Percentiles rank a stretch among this genome's conserved stretches.
Conservation (phyloP, 37 sponge, comb jelly and placozoan species). For the Amphimedon queenslandica region DNA sequence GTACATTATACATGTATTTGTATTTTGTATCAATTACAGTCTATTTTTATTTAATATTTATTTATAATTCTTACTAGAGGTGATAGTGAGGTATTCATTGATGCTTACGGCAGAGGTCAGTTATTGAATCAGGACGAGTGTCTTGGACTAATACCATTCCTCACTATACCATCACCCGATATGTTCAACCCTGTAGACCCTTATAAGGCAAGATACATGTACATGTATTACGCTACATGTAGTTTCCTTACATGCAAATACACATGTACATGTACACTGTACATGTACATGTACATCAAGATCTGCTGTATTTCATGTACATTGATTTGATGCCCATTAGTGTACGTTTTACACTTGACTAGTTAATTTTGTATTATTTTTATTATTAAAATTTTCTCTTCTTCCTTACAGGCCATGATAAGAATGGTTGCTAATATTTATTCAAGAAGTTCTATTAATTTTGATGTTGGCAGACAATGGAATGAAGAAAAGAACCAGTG, state of each 20-base stretch:
- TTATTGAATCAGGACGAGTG: neutral
- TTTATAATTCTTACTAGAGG: constrained; percentile 4
- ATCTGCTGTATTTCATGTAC: no score
- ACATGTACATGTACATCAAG: no score
- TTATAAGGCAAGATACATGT: neutral
- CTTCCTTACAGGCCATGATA: constrained; percentile 4
- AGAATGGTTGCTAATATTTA: constrained; percentile 19
- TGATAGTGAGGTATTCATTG: constrained; percentile 16
- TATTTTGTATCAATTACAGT: no score
- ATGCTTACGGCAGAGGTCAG: constrained; percentile 21
- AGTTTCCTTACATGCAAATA: no score
- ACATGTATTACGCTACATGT: neutral
- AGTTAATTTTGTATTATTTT: no score
- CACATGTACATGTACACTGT: no score
- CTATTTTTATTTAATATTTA: no score
- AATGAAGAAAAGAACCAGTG: constrained; percentile 3
- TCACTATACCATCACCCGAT: neutral
- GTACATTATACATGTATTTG: no score
- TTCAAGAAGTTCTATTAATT: neutral
- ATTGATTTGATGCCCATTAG: no score
- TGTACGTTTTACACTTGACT: no score
- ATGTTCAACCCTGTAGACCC: neutral
- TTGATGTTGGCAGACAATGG: constrained; percentile 1
- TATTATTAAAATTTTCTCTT: neutral
- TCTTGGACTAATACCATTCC: neutral